Conservation (phyloP, 2,113 vertebrate species). For the Eonycteris spelaea region DNA sequence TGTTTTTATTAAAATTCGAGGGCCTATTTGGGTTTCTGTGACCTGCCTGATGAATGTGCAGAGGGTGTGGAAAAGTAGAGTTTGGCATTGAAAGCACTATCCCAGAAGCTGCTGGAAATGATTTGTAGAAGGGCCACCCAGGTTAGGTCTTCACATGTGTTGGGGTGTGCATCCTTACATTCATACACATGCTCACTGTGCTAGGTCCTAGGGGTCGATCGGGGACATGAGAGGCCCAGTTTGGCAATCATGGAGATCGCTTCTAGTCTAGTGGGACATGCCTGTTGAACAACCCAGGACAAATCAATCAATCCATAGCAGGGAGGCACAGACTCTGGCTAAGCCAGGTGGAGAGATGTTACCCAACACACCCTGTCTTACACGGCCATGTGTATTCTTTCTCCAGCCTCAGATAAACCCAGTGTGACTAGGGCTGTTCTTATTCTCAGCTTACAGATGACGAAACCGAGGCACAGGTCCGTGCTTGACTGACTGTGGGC, state of each 20-base stretch:
- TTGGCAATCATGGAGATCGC: neutral
- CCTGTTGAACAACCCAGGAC: neutral
- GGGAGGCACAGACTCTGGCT: accelerated
- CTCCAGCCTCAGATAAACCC: accelerated
- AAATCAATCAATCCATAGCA: too few relatives aligned
- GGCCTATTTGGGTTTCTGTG: neutral
- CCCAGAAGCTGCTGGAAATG: neutral
- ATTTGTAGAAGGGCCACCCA: accelerated
- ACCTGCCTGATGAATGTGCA: accelerated
- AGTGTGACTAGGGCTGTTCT: neutral
- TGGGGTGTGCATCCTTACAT: accelerated
- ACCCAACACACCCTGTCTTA: accelerated
- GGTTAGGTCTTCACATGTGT: accelerated
- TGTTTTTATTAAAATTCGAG: accelerated
- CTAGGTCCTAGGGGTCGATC: neutral
- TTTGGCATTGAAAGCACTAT: accelerated
- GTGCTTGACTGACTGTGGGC: neutral
- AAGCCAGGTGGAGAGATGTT: neutral
- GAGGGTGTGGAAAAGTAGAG: accelerated
- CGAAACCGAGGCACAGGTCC: neutral
- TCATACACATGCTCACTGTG: accelerated
- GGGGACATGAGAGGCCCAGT: neutral
- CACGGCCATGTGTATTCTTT: accelerated
- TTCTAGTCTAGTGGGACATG: too few relatives aligned
- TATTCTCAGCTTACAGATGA: neutral